These are phyloP conservation scores for Oscheius myriophilus DNA, from an alignment of 2,888 invertebrate species.

Conservation along the genomic window DNA sequence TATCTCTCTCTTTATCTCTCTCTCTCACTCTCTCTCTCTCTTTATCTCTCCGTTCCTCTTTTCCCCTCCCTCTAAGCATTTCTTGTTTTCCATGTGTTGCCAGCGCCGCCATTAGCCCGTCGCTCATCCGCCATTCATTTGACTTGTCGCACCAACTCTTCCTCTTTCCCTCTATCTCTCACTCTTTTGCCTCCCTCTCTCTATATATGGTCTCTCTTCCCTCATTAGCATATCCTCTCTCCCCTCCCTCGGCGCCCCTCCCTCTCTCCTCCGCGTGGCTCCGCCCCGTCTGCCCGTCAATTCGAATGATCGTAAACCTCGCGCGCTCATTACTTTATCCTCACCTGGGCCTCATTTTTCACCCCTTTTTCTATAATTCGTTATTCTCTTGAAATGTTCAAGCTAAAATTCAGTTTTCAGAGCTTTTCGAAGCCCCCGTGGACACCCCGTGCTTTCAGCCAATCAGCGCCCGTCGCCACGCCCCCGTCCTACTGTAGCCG, in stretches of 20 bases:
- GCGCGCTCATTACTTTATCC: conserved; percentile 28
- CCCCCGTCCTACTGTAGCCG: conserved; percentile 21
- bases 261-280: conserved; percentile 6
- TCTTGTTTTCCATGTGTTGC: background rate
- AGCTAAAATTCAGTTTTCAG: background rate
- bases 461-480: conserved; percentile 5
- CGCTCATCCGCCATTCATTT: background rate
- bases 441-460: conserved; percentile 12
- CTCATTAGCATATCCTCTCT: conserved; percentile 2
- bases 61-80: background rate
- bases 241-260: conserved; percentile 17
- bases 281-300: conserved; percentile 15
- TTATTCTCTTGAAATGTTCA: background rate
- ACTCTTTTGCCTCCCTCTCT: background rate
- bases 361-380: background rate
- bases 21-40: too few relatives aligned
- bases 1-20: too few relatives aligned
- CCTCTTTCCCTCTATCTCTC: background rate
- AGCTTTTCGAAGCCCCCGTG: background rate
- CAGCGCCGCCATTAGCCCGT: conserved; percentile 5
- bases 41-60: too few relatives aligned
- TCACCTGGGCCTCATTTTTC: conserved; percentile 24
- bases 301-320: conserved; percentile 29
- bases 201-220: background rate
- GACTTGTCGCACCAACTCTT: conserved; percentile 7